Evolutionary conservation across 2,113 vertebrate species (phyloP).

Genomic region (Zapornia atra): DNA sequence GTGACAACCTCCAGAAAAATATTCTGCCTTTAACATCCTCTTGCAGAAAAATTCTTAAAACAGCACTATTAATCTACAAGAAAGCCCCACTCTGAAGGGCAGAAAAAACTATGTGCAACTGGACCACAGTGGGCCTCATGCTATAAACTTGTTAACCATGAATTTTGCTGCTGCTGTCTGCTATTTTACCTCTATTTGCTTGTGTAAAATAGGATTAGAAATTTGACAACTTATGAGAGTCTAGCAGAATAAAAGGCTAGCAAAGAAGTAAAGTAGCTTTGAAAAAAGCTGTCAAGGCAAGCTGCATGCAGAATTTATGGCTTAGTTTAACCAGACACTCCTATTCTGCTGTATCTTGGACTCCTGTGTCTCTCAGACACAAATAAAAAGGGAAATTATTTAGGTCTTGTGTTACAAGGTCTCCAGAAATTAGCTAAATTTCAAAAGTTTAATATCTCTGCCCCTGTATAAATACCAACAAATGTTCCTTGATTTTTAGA

Average conservation of each 20-base stretch:
- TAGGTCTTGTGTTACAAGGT: not conserved
- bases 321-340: not conserved
- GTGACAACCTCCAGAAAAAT: not conserved
- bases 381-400: not conserved
- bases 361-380: not conserved
- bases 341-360: not conserved
- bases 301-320: not conserved
- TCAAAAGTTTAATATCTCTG: not conserved
- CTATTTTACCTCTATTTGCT: not conserved
- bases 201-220: constrained; percentile 5
- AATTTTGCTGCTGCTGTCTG: not conserved
- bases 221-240: not conserved
- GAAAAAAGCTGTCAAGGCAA: not conserved
- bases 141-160: not conserved
- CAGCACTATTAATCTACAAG: not conserved
- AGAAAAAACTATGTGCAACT: not conserved
- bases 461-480: not conserved
- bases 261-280: not conserved
- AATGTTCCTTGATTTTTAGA: not conserved
- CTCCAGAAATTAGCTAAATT: not conserved
- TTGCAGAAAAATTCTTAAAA: not conserved
- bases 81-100: not conserved
- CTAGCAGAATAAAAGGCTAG: not conserved
- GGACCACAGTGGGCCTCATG: not conserved
- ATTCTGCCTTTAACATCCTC: not conserved